Evolutionary conservation across 2,888 invertebrate genomes (phyloP).

Genomic region (Lycaena phlaeas): DNA sequence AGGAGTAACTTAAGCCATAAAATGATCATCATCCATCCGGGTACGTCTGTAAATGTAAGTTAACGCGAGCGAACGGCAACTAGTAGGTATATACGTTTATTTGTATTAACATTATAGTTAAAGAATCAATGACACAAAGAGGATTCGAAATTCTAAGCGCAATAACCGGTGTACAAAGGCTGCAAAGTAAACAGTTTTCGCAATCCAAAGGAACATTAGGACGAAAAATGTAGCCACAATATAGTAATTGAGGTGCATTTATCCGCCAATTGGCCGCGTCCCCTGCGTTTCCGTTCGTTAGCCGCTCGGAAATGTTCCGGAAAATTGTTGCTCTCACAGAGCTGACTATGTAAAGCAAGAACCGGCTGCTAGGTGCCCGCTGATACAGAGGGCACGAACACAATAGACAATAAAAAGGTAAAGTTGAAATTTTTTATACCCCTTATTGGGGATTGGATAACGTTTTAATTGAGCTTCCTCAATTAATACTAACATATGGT

Average conservation of each 20-base stretch:
- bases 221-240: constrained; percentile 61
- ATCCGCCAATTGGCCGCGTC: constrained; percentile 62
- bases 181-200: constrained; percentile 25
- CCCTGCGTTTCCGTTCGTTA: constrained; percentile 67
- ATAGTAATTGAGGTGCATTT: constrained; percentile 66
- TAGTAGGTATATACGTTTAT: no score
- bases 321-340: constrained; percentile 59
- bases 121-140: no score
- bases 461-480: no score
- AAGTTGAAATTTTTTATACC: background rate
- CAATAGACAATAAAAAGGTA: background rate
- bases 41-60: no score
- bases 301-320: constrained; percentile 60
- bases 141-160: background rate
- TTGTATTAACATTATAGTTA: no score
- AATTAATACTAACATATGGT: background rate
- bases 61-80: no score
- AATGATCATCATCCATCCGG: no score
- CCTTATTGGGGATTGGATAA: background rate
- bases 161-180: background rate
- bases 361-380: no score
- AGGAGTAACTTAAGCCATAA: no score
- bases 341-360: constrained; percentile 4
- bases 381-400: no score
- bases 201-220: constrained; percentile 41